Conservation (phyloP, 2,113 vertebrate genomes). For the Misgurnus anguillicaudatus region DNA sequence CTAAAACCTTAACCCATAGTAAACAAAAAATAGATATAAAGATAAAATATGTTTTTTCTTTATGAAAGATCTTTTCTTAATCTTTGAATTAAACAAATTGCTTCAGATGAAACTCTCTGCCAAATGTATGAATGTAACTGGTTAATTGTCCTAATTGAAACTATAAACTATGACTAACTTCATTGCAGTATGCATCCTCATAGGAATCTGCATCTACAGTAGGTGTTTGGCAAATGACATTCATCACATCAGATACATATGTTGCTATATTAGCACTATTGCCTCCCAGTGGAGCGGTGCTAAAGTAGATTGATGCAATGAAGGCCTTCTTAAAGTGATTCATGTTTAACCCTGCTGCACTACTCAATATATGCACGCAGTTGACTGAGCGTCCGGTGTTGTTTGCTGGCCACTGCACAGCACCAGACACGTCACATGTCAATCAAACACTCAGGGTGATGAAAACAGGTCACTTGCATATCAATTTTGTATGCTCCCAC, state of each 20-base stretch:
- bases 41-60: too few species aligned
- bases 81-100: too few species aligned
- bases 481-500: background rate
- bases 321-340: constrained; percentile 2
- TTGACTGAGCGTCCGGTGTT: constrained; percentile 23
- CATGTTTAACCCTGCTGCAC: constrained; percentile 28
- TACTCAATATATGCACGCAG: constrained; percentile 24
- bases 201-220: background rate
- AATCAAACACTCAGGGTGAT: constrained; percentile 22
- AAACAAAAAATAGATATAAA: background rate
- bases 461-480: constrained; percentile 25
- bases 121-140: too few species aligned
- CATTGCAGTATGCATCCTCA: too few species aligned
- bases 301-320: background rate
- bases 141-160: background rate
- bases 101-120: too few species aligned
- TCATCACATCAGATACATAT: background rate
- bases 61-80: background rate
- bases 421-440: background rate
- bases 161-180: background rate
- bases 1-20: background rate
- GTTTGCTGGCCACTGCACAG: background rate
- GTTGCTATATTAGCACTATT: background rate
- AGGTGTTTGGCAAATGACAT: background rate
- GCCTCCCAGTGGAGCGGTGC: background rate